Percentiles rank a stretch among this genome's conserved stretches.
Conservation (phyloP, 1,140 invertebrate genomes). For the Neodiprion lecontei region DNA sequence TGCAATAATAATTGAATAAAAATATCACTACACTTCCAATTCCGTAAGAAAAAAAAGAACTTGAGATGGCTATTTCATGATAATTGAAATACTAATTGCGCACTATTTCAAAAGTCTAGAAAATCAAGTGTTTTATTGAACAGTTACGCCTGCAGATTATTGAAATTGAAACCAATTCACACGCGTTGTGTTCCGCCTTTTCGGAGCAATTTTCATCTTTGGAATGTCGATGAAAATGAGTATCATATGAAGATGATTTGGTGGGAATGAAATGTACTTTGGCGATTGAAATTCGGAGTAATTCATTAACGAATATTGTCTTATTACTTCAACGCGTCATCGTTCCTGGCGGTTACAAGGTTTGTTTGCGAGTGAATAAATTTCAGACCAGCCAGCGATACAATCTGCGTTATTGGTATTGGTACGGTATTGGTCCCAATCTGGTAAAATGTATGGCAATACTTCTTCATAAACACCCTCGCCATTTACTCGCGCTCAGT, state of each 20-base stretch:
- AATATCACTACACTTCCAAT: no score
- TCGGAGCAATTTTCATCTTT: no score
- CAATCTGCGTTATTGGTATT: slow-evolving; percentile 35
- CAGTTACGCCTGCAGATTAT: no score
- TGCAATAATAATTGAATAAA: no score
- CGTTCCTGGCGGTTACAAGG: background rate
- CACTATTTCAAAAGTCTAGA: no score
- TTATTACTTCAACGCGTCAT: background rate
- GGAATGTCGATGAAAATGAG: no score
- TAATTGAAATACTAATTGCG: no score
- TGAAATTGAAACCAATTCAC: no score
- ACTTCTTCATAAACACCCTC: slow-evolving; percentile 44
- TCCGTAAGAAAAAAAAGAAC: no score
- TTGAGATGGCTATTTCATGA: no score
- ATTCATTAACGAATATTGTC: background rate
- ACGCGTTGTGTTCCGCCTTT: no score
- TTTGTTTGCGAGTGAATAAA: slow-evolving; percentile 5
- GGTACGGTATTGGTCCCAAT: slow-evolving; percentile 39
- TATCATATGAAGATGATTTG: background rate
- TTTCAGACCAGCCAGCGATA: slow-evolving; percentile 21
- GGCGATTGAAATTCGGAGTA: background rate
- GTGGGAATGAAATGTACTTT: background rate
- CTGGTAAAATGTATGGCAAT: slow-evolving; percentile 49
- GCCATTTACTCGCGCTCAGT: slow-evolving; percentile 8
- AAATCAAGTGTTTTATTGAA: no score